A percentile compares a stretch with the other conserved stretches of the same genome.
These are phyloP conservation scores for Reinhardtius hippoglossoides DNA, from an alignment of 2,113 vertebrate genomes.

Conservation along the genomic window DNA sequence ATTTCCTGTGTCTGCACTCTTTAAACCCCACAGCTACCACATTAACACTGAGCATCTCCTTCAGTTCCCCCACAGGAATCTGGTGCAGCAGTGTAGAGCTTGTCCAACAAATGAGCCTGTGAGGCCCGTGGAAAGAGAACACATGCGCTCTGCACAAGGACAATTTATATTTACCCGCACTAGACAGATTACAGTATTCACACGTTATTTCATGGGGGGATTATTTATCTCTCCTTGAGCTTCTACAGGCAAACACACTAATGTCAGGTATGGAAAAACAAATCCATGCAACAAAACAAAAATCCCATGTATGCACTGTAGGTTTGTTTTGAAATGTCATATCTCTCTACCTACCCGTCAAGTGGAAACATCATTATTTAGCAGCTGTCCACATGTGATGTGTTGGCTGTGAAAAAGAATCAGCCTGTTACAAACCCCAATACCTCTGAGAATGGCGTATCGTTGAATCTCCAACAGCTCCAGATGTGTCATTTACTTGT, in stretches of 20 bases:
- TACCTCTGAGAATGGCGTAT: conserved; percentile 58
- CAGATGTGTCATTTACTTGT: conserved; percentile 70
- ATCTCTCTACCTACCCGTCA: conserved; percentile 14
- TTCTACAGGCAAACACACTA: not conserved
- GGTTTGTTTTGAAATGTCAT: conserved; percentile 9
- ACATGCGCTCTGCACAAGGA: conserved; percentile 15
- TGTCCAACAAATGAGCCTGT: conserved; percentile 51
- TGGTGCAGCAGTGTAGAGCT: conserved; percentile 17
- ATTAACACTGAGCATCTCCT: conserved; percentile 63
- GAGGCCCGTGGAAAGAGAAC: conserved; percentile 30
- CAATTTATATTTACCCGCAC: conserved; percentile 13
- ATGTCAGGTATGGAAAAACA: conserved; percentile 11
- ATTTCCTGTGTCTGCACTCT: conserved; percentile 54
- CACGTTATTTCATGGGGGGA: not conserved
- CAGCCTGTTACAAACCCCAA: conserved; percentile 20
- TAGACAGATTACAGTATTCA: conserved; percentile 9
- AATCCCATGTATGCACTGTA: not conserved
- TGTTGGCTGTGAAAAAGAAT: conserved; percentile 42
- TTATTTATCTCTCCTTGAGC: conserved; percentile 13
- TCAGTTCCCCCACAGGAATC: conserved; percentile 43
- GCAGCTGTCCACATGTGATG: conserved; percentile 33
- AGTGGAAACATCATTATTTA: conserved; percentile 45
- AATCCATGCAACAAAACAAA: conserved; percentile 18
- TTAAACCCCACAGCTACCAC: conserved; percentile 54
- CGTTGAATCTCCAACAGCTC: conserved; percentile 55